Conservation (phyloP, 2,888 invertebrate species). For the Heliconius sara region DNA sequence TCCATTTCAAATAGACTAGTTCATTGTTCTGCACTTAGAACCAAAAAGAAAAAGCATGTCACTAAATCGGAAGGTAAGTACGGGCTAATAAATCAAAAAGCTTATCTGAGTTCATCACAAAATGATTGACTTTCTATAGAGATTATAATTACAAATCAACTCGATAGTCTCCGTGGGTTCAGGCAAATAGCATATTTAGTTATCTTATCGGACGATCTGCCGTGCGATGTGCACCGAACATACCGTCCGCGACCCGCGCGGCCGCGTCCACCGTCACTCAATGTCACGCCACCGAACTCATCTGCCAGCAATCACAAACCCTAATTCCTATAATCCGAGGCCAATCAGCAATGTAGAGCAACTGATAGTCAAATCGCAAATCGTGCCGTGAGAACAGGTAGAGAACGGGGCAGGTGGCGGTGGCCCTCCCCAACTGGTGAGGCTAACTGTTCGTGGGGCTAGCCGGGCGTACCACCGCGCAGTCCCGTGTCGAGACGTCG, state of each 20-base stretch:
- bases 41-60: conserved; percentile 15
- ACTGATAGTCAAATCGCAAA: conserved; percentile 74
- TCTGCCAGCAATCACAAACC: conserved; percentile 62
- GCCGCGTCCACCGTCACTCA: conserved; percentile 69
- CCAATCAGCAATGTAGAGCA: conserved; percentile 82
- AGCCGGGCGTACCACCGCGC: conserved; percentile 67
- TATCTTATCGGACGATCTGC: conserved; percentile 69
- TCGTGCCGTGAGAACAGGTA: conserved; percentile 80
- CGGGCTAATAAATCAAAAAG: conserved; percentile 49
- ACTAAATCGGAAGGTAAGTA: conserved; percentile 30
- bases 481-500: conserved; percentile 72
- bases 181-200: conserved; percentile 71
- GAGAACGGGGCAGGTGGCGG: conserved; percentile 75
- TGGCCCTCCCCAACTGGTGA: conserved; percentile 67
- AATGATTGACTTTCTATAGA: conserved; percentile 80
- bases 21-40: background rate
- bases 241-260: conserved; percentile 70
- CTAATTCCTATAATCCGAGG: conserved; percentile 77
- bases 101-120: conserved; percentile 57
- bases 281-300: conserved; percentile 73
- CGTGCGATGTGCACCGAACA: conserved; percentile 63
- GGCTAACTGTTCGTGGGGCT: conserved; percentile 78
- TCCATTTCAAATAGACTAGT: background rate
- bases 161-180: conserved; percentile 67
- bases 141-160: conserved; percentile 69